Evolutionary conservation across 2,113 vertebrate genomes (phyloP), one percentile per base, ranked within the genome.

Genomic region (Bothrops jararaca): DNA sequence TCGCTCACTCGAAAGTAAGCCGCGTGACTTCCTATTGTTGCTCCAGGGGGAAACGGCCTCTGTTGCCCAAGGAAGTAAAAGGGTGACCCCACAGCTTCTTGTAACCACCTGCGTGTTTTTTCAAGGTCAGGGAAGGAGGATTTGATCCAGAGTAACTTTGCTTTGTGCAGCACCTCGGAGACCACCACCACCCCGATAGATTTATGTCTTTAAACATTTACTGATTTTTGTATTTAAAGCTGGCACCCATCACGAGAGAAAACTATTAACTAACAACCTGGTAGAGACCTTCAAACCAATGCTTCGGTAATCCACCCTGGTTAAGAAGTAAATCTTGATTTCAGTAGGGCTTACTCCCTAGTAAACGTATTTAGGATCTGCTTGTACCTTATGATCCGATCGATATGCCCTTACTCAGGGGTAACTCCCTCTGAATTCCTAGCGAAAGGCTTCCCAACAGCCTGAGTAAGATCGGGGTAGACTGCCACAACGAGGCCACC

Each of bases 61-160:
- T 0, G 24, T 39, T 3, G 9, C 24, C 10, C 57, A 50, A 18
- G 23, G 24, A 9, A 69, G 23, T 15, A 45, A 45, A 42, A 42
- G 1, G 18, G 52, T 1, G 9, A 22, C 45, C 26, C 18, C 1
- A 18, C 7, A 42, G 4, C 6, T 22, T 52, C 1, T n/a, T 2
- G 56, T n/a, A 50, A 11, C 42, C n/a, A 22, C 26, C 34, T 34
- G 29, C 39, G 2, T 3, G 26, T 22, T 8, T 39, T 34, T 13
- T 50, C 56, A 13, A 12, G 54, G 7, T 34, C 22, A 3, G 3
- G 74, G 34, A 7, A 2, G 74, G 2, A 29, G 48, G 56, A 39
- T 53, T 64, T 53, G 10, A 45, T 50, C 56, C 42, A 11, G 60
- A 57, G 26, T n/a, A n/a, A 85, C 26, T 20, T 39, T 42, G 42